A percentile compares a stretch with the other conserved stretches of the same genome.
These are phyloP conservation scores for Mungos mungo DNA, from an alignment of 2,113 vertebrate genomes.

Conservation along the genomic window DNA sequence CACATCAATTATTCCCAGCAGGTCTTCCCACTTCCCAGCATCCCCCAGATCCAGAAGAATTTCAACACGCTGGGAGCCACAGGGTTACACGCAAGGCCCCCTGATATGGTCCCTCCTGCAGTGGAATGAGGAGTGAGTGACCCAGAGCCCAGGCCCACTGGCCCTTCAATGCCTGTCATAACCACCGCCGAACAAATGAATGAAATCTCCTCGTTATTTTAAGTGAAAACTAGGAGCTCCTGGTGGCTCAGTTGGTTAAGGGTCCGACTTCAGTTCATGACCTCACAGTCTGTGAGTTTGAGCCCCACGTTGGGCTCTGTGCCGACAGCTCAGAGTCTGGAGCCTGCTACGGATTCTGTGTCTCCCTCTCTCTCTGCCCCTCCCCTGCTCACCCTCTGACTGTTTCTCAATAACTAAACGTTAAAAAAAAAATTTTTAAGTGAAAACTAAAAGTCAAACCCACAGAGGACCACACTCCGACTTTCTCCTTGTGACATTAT, in stretches of 20 bases:
- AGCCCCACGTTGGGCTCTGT: too few species aligned
- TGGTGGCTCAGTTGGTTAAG: too few species aligned
- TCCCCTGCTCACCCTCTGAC: too few species aligned
- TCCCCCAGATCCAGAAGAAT: constrained; percentile 10
- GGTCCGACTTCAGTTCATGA: too few species aligned
- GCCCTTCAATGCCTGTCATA: background rate
- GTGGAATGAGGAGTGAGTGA: background rate
- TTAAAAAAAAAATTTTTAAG: too few species aligned
- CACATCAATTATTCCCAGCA: constrained; percentile 37
- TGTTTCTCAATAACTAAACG: too few species aligned
- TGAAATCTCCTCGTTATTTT: background rate
- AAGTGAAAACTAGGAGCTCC: background rate
- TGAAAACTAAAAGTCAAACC: constrained; percentile 2
- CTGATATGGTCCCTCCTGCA: background rate
- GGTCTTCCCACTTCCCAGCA: constrained; percentile 46
- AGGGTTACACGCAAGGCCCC: background rate
- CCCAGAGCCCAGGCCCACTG: background rate
- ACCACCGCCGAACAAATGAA: background rate
- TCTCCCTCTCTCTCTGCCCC: too few species aligned
- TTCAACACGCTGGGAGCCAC: background rate
- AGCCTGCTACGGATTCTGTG: too few species aligned
- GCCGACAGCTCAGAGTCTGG: too few species aligned
- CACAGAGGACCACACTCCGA: background rate
- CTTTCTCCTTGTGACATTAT: background rate
- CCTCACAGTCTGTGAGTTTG: too few species aligned